These are phyloP conservation scores for Gallinago stenura DNA, from an alignment of 2,797 vertebrate genomes.

Conservation along the genomic window DNA sequence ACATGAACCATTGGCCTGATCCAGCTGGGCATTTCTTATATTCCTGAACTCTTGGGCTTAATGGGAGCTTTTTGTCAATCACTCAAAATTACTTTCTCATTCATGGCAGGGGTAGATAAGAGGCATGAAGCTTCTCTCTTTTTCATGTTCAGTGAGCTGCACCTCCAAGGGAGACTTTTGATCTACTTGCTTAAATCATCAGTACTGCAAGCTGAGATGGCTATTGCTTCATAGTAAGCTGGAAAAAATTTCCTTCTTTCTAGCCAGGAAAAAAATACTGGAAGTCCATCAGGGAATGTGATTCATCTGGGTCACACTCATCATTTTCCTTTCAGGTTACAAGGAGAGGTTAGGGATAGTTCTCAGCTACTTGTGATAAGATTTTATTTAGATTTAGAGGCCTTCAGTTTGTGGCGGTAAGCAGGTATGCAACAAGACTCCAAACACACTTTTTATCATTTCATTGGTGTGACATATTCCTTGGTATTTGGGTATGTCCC, in stretches of 20 bases:
- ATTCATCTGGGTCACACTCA: not conserved
- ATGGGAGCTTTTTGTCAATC: not conserved
- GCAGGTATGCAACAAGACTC: not conserved
- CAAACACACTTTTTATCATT: not conserved
- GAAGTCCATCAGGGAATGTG: conserved; percentile 32
- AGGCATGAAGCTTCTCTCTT: not conserved
- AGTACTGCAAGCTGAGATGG: not conserved
- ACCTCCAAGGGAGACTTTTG: not conserved
- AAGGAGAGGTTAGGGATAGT: not conserved
- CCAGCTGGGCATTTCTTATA: not conserved
- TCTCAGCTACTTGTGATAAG: not conserved
- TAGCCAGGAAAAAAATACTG: conserved; percentile 37
- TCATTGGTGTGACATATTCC: not conserved
- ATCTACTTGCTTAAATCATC: not conserved
- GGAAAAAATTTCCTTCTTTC: conserved; percentile 8
- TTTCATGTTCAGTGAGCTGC: not conserved
- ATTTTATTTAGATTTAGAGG: not conserved
- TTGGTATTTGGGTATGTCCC: not conserved
- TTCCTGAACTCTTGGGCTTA: not conserved
- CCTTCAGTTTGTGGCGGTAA: not conserved
- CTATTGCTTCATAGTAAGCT: conserved; percentile 2
- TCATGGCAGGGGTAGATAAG: not conserved
- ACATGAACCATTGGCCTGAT: not conserved
- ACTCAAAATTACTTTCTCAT: not conserved
- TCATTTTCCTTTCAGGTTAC: conserved; percentile 8